phyloP scores from a whole-genome alignment of 2,888 invertebrate species.

The Cephus rjabovi region DNA sequence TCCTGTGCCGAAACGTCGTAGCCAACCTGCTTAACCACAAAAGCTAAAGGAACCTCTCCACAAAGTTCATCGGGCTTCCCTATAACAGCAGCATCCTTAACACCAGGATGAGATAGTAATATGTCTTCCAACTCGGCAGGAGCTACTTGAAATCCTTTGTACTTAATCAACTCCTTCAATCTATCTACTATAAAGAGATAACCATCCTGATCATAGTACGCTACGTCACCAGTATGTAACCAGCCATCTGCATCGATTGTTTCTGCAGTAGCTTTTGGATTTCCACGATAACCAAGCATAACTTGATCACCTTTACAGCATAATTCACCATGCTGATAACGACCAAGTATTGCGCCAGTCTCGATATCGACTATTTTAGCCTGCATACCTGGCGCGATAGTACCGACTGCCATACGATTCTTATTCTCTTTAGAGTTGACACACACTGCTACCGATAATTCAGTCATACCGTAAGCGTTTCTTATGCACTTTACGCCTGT shows the following conservation, averaged over 20 bases:
- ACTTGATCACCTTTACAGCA: conserved; percentile 68
- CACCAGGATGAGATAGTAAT: conserved; percentile 36
- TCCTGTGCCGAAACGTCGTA: conserved; percentile 42
- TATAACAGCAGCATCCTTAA: conserved; percentile 43
- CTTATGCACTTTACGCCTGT: conserved; percentile 66
- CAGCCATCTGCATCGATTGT: conserved; percentile 69
- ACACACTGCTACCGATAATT: conserved; percentile 74
- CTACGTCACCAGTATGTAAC: conserved; percentile 69
- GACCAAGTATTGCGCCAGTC: conserved; percentile 60
- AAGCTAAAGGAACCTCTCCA: conserved; percentile 67
- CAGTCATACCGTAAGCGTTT: conserved; percentile 86
- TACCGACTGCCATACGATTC: conserved; percentile 75
- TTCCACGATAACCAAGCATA: conserved; percentile 70
- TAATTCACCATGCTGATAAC: conserved; percentile 70
- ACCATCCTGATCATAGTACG: conserved; percentile 68
- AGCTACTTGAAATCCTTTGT: conserved; percentile 69
- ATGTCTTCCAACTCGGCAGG: conserved; percentile 60
- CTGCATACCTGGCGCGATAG: conserved; percentile 73
- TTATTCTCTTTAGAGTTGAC: conserved; percentile 61
- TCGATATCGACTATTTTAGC: conserved; percentile 69
- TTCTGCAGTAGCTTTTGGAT: conserved; percentile 66
- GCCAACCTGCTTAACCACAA: conserved; percentile 54
- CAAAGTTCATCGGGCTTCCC: conserved; percentile 52
- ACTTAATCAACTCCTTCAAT: conserved; percentile 73
- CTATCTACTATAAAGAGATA: conserved; percentile 69